phyloP scores from a whole-genome alignment of 2,797 vertebrate genomes.

The Varecia variegata region DNA sequence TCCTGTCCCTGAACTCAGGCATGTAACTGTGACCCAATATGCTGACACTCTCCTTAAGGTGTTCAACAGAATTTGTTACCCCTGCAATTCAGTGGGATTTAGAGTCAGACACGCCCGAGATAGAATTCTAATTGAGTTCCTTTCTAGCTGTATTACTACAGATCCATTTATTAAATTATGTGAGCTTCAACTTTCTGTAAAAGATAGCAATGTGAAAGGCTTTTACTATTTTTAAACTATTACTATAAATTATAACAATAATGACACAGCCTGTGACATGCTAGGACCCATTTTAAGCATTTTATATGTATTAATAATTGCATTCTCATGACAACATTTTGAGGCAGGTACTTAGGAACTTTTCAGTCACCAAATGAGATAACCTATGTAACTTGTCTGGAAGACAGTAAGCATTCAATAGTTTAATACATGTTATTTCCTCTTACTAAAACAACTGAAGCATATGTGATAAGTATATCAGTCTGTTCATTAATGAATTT shows the following conservation, averaged over 20 bases:
- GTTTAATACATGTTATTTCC: not conserved
- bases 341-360: not conserved
- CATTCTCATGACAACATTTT: not conserved
- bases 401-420: not conserved
- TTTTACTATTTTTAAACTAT: not conserved
- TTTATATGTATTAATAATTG: not conserved
- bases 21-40: not conserved
- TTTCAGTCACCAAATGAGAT: not conserved
- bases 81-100: not conserved
- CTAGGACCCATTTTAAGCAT: not conserved
- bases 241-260: not conserved
- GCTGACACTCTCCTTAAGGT: too few relatives aligned
- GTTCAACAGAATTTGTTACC: not conserved
- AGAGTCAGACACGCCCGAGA: not conserved
- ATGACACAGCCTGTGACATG: not conserved
- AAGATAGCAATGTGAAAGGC: not conserved
- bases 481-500: not conserved
- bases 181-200: not conserved
- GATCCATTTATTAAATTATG: not conserved
- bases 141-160: not conserved
- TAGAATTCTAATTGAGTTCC: not conserved
- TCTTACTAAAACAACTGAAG: not conserved
- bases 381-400: not conserved
- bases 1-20: not conserved
- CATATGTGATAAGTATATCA: not conserved